Conservation (phyloP, 2,888 invertebrate genomes). For the Campoplex capitator region DNA sequence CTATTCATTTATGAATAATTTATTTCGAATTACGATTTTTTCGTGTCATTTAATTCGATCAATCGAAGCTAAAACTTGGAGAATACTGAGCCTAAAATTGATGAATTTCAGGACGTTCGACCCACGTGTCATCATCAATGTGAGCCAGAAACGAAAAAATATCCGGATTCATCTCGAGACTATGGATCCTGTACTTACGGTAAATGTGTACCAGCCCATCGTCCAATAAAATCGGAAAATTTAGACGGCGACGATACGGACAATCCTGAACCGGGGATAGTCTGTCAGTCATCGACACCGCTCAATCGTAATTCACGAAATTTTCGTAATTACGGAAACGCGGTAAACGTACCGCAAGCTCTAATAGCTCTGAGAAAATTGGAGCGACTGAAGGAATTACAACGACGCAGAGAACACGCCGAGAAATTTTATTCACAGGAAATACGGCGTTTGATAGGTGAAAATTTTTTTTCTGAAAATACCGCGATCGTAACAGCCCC, state of each 20-base stretch:
- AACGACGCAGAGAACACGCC: conserved; percentile 73
- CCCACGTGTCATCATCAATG: conserved; percentile 31
- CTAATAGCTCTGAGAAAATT: conserved; percentile 71
- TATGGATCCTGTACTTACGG: conserved; percentile 28
- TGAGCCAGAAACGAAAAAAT: conserved; percentile 47
- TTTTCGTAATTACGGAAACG: conserved; percentile 49
- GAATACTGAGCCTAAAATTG: neutral
- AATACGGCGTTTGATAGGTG: conserved; percentile 75
- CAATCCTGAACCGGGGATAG: neutral
- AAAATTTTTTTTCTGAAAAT: conserved; percentile 70
- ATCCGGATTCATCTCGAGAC: conserved; percentile 49
- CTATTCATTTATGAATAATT: too few species aligned
- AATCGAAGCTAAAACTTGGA: neutral
- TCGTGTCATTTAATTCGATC: neutral
- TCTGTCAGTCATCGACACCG: conserved; percentile 16
- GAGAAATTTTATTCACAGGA: conserved; percentile 77
- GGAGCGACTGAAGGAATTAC: conserved; percentile 74
- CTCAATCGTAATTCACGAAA: conserved; percentile 33
- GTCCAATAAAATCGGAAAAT: conserved; percentile 34
- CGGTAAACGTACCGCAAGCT: conserved; percentile 67
- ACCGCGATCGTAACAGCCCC: neutral
- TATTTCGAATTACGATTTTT: too few species aligned
- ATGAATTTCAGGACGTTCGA: conserved; percentile 47
- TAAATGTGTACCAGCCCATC: conserved; percentile 31
- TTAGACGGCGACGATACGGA: conserved; percentile 7